Evolutionary conservation across 2,888 invertebrate genomes (phyloP), one percentile per base, ranked within the genome.

Genomic region (Hypselothyrea guttata): DNA sequence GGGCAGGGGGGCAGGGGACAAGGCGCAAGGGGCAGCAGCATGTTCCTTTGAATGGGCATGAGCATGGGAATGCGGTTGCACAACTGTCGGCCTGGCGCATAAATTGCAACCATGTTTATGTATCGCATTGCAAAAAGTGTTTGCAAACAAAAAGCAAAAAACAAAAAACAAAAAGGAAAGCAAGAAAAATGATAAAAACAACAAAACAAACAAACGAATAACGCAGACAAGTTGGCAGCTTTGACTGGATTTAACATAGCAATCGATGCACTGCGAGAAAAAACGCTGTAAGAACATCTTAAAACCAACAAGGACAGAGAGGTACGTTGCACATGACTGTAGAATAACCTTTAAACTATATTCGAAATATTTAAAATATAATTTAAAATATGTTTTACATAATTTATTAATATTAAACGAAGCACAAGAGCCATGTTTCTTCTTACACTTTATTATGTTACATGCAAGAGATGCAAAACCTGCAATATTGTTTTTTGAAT

Each of bases 21-120:
- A n/a, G n/a, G n/a, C n/a, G n/a, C n/a, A n/a, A n/a, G n/a, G n/a
- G n/a, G 22, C 22, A 22, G 22, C 22, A 22, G 22, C 22, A 7
- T 28, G 28, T 2, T 9, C 28, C 28, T 8, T 28, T 28, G 22
- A 22, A 22, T 4, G 3, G 7, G 28, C 28, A 28, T 28, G 28
- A 8, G 63, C 37, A 40, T 34, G 53, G 54, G 38, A 15, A 56
- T 66, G 63, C 47, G 59, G 68, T 72, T 68, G 59, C 53, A 49
- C 72, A 67, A 51, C 72, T 59, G 61, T 7, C 48, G 48, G 52
- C 46, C 44, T 47, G 48, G 18, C 60, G 56, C 69, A 72, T 73
- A 71, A 71, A 71, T 72, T 64, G 64, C 64, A 60, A 38, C 57
- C 60, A 72, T 72, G 71, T 72, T 71, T 71, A 68, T 71, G 72